Conservation (phyloP, 2,888 invertebrate genomes). For the Nasonovia ribisnigri region DNA sequence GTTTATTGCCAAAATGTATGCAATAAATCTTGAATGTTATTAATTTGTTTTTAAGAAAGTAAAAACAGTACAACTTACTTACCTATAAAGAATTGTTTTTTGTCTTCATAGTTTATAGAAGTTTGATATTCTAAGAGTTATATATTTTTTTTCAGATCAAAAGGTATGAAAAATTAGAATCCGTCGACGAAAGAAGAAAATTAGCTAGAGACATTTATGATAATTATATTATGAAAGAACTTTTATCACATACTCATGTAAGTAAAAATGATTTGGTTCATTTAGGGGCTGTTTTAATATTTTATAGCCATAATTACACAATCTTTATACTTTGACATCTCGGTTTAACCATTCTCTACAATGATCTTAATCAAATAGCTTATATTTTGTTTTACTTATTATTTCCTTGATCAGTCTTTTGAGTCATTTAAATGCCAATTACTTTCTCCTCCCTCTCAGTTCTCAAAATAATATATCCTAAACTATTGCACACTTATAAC, state of each 20-base stretch:
- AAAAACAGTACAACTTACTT: background rate
- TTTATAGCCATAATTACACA: background rate
- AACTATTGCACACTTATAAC: background rate
- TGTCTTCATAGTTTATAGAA: background rate
- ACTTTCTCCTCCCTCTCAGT: background rate
- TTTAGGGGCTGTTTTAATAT: background rate
- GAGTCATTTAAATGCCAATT: background rate
- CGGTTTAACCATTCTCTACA: background rate
- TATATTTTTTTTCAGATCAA: conserved; percentile 83
- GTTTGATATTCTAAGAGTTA: background rate
- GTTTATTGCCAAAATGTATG: too few relatives aligned
- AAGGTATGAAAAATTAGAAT: conserved; percentile 98
- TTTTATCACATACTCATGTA: conserved; percentile 98
- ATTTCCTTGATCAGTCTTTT: background rate
- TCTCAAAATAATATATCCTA: background rate
- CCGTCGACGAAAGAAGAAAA: conserved; percentile 94
- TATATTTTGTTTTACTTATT: background rate
- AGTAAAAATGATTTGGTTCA: conserved; percentile 72
- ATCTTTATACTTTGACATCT: background rate
- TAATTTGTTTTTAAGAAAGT: background rate
- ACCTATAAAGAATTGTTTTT: background rate
- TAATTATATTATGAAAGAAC: conserved; percentile 99
- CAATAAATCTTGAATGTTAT: too few relatives aligned
- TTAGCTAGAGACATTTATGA: conserved; percentile 98
- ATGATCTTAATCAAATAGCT: background rate